These are phyloP conservation scores for Ormyrus rosae DNA, from an alignment of 2,888 invertebrate species.

Conservation along the genomic window DNA sequence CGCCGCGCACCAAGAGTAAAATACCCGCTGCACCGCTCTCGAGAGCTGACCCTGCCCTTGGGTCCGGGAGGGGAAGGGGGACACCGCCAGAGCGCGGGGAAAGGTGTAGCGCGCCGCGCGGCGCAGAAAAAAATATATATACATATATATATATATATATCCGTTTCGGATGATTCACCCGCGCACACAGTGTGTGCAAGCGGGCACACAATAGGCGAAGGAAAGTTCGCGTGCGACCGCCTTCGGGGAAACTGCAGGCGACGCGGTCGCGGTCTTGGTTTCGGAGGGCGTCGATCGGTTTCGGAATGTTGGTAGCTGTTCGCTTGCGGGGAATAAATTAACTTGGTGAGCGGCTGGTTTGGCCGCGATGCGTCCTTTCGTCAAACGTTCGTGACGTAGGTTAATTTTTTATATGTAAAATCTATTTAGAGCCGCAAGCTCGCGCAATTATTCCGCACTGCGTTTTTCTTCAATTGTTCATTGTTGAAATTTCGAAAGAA, in stretches of 20 bases:
- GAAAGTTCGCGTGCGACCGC: not conserved
- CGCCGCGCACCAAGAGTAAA: not conserved
- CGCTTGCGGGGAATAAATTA: no score
- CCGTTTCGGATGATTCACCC: conserved; percentile 27
- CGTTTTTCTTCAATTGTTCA: no score
- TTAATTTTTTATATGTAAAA: no score
- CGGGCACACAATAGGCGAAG: not conserved
- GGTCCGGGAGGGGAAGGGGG: not conserved
- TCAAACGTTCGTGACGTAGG: no score
- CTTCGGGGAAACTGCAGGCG: no score
- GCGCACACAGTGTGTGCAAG: not conserved
- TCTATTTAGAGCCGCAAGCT: no score
- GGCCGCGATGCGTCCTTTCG: no score
- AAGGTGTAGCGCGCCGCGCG: not conserved
- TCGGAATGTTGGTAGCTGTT: no score
- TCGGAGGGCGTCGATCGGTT: no score
- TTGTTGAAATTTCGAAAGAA: no score
- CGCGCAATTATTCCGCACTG: not conserved
- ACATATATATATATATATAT: not conserved
- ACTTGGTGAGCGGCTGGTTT: no score
- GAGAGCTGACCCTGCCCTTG: conserved; percentile 45
- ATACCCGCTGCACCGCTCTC: not conserved
- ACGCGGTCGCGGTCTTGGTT: no score
- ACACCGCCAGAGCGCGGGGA: not conserved
- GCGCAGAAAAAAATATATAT: conserved; percentile 7